phyloP scores from a whole-genome alignment of 1,140 invertebrate species.

The Limonius californicus region DNA sequence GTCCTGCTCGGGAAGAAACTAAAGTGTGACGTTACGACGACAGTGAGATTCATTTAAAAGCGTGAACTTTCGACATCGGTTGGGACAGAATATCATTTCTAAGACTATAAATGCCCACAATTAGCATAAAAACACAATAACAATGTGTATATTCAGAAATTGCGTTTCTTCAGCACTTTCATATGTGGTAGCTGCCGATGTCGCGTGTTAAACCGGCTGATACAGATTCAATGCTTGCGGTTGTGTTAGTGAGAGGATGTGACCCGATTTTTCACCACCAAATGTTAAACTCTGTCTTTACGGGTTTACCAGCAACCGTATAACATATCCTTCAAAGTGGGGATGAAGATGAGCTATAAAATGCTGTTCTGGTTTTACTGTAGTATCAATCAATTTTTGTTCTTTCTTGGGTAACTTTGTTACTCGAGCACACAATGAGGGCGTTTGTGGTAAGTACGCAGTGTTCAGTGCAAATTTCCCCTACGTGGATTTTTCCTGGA shows the following conservation, averaged over 20 bases:
- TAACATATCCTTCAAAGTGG: conserved; percentile 20
- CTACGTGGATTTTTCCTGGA: neutral
- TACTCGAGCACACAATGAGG: conserved; percentile 29
- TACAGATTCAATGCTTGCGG: conserved; percentile 21
- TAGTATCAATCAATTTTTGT: conserved; percentile 27
- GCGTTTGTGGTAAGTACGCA: conserved; percentile 38
- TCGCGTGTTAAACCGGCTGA: conserved; percentile 9
- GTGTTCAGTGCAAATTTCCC: too few species aligned
- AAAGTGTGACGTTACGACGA: too few species aligned
- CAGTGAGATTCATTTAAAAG: too few species aligned
- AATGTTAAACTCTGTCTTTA: conserved; percentile 25
- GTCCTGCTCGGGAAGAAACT: too few species aligned
- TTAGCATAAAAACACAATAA: neutral
- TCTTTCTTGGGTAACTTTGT: conserved; percentile 33
- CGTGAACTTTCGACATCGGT: too few species aligned
- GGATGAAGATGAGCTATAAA: conserved; percentile 37
- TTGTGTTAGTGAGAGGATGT: conserved; percentile 34
- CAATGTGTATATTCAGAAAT: neutral
- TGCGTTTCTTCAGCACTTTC: neutral
- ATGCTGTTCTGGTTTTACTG: conserved; percentile 14
- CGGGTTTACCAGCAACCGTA: conserved; percentile 18
- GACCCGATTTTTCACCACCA: conserved; percentile 40
- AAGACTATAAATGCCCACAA: neutral
- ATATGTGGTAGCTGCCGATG: neutral
- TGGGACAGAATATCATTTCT: too few species aligned